Evolutionary conservation across 2,797 vertebrate species (phyloP).

Genomic region (Spinibarbus caldwelli): DNA sequence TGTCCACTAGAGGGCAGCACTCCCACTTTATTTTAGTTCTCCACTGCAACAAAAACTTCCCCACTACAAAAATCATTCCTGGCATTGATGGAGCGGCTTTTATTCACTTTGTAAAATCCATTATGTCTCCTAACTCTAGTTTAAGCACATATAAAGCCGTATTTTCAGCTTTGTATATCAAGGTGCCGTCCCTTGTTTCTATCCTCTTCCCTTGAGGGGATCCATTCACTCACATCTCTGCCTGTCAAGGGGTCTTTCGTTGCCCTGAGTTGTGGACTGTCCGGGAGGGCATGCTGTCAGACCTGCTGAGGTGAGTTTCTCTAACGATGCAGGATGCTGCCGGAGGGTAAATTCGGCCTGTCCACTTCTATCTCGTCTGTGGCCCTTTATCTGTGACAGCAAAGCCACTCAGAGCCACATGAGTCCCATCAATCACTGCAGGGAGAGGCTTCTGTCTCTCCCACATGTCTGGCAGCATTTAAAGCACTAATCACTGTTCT

Average conservation of each 20-base stretch:
- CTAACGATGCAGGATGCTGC: conserved; percentile 19
- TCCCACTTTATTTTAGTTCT: neutral
- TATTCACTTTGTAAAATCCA: conserved; percentile 31
- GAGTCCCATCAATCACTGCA: conserved; percentile 20
- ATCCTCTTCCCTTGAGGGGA: neutral
- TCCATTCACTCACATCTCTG: conserved; percentile 23
- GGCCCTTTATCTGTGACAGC: conserved; percentile 12
- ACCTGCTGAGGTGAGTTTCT: conserved; percentile 21
- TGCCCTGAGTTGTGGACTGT: conserved; percentile 22
- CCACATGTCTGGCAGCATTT: conserved; percentile 2
- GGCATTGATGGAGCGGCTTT: conserved; percentile 29
- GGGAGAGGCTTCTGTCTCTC: conserved; percentile 1
- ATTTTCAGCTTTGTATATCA: conserved; percentile 26
- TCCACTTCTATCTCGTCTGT: conserved; percentile 22
- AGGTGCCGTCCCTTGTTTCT: conserved; percentile 19
- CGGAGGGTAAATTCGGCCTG: conserved; percentile 32
- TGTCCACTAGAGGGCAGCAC: conserved; percentile 53
- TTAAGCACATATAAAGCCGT: conserved; percentile 43
- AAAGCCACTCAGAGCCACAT: conserved; percentile 9
- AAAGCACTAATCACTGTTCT: conserved; percentile 11
- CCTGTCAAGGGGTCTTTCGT: conserved; percentile 53
- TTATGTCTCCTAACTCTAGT: conserved; percentile 23
- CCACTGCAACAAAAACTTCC: neutral
- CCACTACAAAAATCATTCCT: neutral
- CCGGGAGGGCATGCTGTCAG: conserved; percentile 31